Evolutionary conservation across 2,113 vertebrate species (phyloP), one percentile per base, ranked within the genome.

Genomic region (Neolamprologus modestus): DNA sequence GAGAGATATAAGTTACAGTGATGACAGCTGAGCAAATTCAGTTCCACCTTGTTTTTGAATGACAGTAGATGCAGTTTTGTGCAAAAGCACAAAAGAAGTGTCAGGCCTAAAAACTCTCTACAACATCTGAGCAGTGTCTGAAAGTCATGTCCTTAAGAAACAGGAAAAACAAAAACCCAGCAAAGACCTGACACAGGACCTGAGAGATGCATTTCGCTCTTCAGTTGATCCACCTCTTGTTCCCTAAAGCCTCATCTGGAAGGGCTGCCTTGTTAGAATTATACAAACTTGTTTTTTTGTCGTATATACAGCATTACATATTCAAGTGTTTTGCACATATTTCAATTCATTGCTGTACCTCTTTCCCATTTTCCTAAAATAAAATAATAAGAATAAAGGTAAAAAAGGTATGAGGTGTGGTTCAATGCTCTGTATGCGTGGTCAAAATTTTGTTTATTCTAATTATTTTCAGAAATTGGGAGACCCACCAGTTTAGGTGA

Each of bases 221-320:
- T 73, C 21, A 45, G 68, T 45, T 7, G 66, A 42, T 42, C 66
- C 37, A 26, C 19, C 3, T 71, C 12, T 24, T 73, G 68, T 73
- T 73, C 8, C 0, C 37, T 10, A 0, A 45, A 73, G 40, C 40
- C 21, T 45, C 21, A 45, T 73, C 40, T 26, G 2, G 37, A 0
- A 45, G 68, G 5, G 61, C 33, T 37, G 17, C 19, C 21, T 42
- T 26, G 13, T 26, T 71, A 71, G n/a, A 45, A 71, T 24, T 26
- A 16, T 71, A 45, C 21, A 42, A 71, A 71, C 13, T 42, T 24
- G 21, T 16, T 71, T 71, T 55, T 71, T 71, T 66, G 13, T 42
- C 37, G 45, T 26, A 71, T 73, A 17, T 45, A 73, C 37, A 26
- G 13, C 13, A 17, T 45, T 73, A 45, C 21, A 21, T 7, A 45